phyloP scores from a whole-genome alignment of 1,140 invertebrate genomes.

The Cydia strobilella region DNA sequence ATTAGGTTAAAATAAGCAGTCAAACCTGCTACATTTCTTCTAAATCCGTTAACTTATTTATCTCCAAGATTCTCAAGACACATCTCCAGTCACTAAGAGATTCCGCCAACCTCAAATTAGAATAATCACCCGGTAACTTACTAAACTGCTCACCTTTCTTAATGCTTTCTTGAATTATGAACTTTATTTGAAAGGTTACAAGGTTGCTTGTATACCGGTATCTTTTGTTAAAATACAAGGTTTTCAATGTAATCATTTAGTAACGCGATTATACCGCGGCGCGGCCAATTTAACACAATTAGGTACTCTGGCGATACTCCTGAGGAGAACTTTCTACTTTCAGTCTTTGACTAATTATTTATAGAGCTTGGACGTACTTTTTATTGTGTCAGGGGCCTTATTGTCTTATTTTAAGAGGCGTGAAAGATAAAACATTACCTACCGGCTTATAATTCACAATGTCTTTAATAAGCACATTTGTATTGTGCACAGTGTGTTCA shows the following conservation, averaged over 20 bases:
- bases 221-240: neutral
- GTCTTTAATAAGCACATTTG: too few relatives aligned
- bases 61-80: neutral
- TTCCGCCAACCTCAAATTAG: slow-evolving; percentile 14
- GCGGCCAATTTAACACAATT: slow-evolving; percentile 11
- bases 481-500: too few relatives aligned
- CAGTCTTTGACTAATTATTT: neutral
- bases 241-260: neutral
- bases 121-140: neutral
- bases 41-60: neutral
- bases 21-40: neutral
- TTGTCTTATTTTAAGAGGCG: neutral
- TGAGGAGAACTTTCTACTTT: neutral
- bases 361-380: neutral
- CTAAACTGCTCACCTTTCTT: neutral
- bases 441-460: too few relatives aligned
- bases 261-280: slow-evolving; percentile 1
- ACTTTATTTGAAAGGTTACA: neutral
- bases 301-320: slow-evolving; percentile 4
- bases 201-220: neutral
- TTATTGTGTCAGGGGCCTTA: neutral
- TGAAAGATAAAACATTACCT: too few relatives aligned
- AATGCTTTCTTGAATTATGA: neutral
- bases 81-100: slow-evolving; percentile 2
- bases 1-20: neutral